These are phyloP conservation scores for Phortica okadai DNA, from an alignment of 2,888 invertebrate species.

Conservation along the genomic window DNA sequence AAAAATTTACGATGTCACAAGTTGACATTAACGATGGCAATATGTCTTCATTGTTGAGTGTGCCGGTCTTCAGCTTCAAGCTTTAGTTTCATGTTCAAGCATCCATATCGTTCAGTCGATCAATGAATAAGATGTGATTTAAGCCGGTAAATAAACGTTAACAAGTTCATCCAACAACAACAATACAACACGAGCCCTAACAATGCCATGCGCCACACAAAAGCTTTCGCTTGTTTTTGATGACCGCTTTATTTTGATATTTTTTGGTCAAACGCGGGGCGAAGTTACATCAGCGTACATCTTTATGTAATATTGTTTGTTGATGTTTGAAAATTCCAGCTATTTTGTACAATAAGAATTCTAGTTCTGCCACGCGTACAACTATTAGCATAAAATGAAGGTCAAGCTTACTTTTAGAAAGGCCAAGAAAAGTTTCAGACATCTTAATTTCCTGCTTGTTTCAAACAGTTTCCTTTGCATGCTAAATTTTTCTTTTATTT, in stretches of 20 bases:
- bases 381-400: conserved; percentile 5
- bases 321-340: neutral
- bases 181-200: neutral
- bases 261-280: neutral
- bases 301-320: conserved; percentile 15
- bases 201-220: neutral
- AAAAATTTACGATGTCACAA: conserved; percentile 14
- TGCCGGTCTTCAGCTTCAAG: neutral
- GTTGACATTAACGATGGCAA: conserved; percentile 25
- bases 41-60: conserved; percentile 13
- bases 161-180: conserved; percentile 2
- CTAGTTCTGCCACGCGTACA: neutral
- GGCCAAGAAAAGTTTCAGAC: conserved; percentile 41
- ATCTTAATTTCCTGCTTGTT: conserved; percentile 62
- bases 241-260: neutral
- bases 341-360: neutral
- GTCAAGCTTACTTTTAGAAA: conserved; percentile 9
- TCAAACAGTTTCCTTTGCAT: conserved; percentile 37
- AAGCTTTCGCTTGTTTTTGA: conserved; percentile 19
- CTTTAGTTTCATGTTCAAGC: neutral
- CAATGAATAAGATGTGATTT: neutral
- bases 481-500: conserved; percentile 7
- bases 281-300: conserved; percentile 2
- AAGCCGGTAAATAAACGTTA: conserved; percentile 4
- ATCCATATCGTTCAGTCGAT: neutral